phyloP scores from a whole-genome alignment of 2,113 vertebrate species.

The Pluvianellus socialis region DNA sequence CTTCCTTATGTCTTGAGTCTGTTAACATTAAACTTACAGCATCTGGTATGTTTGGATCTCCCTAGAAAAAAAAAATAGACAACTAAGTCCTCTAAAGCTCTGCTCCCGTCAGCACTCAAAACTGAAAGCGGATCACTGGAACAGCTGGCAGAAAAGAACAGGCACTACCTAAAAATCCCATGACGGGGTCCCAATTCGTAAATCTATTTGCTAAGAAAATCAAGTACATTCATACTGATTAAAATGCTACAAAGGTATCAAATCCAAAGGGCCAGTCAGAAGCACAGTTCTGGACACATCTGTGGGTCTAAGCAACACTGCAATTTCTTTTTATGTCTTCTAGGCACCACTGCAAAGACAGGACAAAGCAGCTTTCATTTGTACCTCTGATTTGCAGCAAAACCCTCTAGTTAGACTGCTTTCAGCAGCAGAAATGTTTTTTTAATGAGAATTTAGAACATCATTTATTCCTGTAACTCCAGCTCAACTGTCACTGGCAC shows the following conservation, averaged over 20 bases:
- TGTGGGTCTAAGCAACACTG: neutral
- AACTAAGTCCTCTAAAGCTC: neutral
- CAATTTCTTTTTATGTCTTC: neutral
- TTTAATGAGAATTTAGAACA: neutral
- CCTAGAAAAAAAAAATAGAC: neutral
- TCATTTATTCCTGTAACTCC: neutral
- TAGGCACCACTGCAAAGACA: neutral
- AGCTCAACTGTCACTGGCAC: neutral
- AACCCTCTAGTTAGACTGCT: neutral
- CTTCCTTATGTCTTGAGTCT: neutral
- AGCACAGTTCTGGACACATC: neutral
- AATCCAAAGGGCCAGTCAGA: neutral
- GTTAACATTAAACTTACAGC: neutral
- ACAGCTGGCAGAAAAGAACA: neutral
- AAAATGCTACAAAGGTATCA: neutral
- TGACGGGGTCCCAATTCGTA: neutral
- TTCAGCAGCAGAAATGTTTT: neutral
- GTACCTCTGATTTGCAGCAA: neutral
- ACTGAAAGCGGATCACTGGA: neutral
- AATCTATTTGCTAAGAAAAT: neutral
- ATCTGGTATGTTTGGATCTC: neutral
- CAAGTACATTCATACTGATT: neutral
- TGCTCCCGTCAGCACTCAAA: neutral
- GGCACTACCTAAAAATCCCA: neutral
- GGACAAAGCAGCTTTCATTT: neutral